Conservation (phyloP, 2,888 invertebrate genomes). For the Dermolepida albohirtum region DNA sequence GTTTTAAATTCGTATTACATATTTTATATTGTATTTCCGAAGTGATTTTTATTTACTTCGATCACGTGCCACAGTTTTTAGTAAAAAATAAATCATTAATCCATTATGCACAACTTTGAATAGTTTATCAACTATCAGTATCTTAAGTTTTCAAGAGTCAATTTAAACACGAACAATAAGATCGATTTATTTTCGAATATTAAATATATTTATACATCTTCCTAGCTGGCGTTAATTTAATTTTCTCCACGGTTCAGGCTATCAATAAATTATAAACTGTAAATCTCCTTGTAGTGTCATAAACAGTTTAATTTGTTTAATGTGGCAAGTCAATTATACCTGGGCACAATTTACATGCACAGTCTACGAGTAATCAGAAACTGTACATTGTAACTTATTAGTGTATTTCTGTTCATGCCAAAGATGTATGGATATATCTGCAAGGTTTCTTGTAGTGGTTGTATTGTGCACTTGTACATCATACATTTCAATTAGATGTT, state of each 20-base stretch:
- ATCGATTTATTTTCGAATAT: no score
- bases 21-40: no score
- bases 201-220: no score
- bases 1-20: no score
- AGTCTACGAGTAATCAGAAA: conserved; percentile 21
- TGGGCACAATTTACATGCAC: conserved; percentile 24
- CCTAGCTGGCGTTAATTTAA: not conserved
- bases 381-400: conserved; percentile 29
- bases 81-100: no score
- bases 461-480: conserved; percentile 26
- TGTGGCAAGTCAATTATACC: conserved; percentile 29
- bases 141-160: no score
- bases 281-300: conserved; percentile 10
- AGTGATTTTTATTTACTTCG: no score
- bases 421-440: not conserved
- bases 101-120: no score
- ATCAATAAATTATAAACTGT: conserved; percentile 28
- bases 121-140: no score
- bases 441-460: conserved; percentile 3
- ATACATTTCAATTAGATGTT: conserved; percentile 35
- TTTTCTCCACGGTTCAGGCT: not conserved
- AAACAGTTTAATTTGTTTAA: conserved; percentile 39
- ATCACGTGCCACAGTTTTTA: no score
- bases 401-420: conserved; percentile 10
- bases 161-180: no score